Evolutionary conservation across 2,113 vertebrate genomes (phyloP), one percentile per base, ranked within the genome.

Genomic region (Equus quagga): DNA sequence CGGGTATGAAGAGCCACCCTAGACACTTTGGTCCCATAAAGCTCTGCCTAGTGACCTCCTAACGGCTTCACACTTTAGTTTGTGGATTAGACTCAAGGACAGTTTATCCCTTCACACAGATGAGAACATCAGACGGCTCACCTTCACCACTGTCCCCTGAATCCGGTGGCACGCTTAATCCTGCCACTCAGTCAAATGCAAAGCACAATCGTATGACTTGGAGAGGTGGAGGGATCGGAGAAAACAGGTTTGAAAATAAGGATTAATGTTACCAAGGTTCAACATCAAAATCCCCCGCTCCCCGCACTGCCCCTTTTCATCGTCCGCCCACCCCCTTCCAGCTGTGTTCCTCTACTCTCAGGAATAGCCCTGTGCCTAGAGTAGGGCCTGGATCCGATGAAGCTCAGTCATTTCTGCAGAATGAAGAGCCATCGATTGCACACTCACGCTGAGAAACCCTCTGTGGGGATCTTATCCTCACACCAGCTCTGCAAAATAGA

Each of bases 81-180:
- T 70, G 31, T 33, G 49, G 97, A 95, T 95, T 92, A 87, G 41
- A 96, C 19, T 97, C 84, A 44, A 92, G 96, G 98, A 97, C 86
- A 91, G 96, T 95, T 97, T 78, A 97, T 97, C 67, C 96, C 94
- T 65, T 73, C 94, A 31, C 94, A 90, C 65, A 89, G 93, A 98
- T 67, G 89, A 46, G 6, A 85, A 89, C 80, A 73, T 78, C 89
- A 91, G 85, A 79, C 0, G 1, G 69, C 91, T 95, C 95, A 82
- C 85, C 92, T 87, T 79, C 67, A 80, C 65, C 26, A 0, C n/a
- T n/a, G 64, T 89, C 73, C 88, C 64, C 94, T 54, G 94, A 51
- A 76, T 23, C 56, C 80, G 23, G 8, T 5, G 46, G 69, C 67
- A 90, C 89, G 79, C 87, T 96, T 69, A 92, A 92, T 92, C 95